Base-by-base conservation (phyloP, 35 echinoderm and acorn worm species). In the Hemicentrotus pulcherrimus region DNA sequence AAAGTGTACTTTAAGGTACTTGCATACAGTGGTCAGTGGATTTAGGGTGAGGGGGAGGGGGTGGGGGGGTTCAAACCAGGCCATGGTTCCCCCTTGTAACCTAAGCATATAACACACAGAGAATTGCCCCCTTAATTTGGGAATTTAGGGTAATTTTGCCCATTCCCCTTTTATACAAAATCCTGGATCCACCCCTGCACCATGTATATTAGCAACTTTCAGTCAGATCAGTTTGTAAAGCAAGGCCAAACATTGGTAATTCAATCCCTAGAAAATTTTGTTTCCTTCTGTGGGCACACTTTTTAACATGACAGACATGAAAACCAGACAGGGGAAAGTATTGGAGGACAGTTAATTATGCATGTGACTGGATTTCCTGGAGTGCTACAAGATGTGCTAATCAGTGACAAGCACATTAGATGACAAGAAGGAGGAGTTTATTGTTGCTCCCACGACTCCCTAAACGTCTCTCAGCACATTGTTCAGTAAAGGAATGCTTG, bases 341-440 rank as follows among this genome's bases (percentile, higher is more conserved):
- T 78, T 78, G 65, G 15, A 28, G 18, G 65, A n/a, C 65, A 78
- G 65, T 78, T 78, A 78, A 78, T 78, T 78, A 78, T 78, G 28
- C 65, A 78, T 78, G 65, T 78, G 65, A 78, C 65, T 78, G 22
- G 65, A 78, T 78, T 78, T 78, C 65, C 65, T 78, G 65, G 65
- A 28, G 65, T 78, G 65, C 28, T 28, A 78, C 6, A 18, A 78
- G 65, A 78, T 78, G 65, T 78, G 65, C 65, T 78, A 78, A 78
- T 78, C 65, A 78, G 65, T 28, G 65, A 78, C 65, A 78, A 78
- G 65, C 65, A 78, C 65, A n/a, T 78, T 15, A 78, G 65, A 78
- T 28, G 65, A 78, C 19, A 18, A 59, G 16, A 59, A 78, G 65
- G 65, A 78, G 65, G 19, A 78, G 22, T 78, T n/a, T 78, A 28